A percentile compares a stretch with the other conserved stretches of the same genome.
Evolutionary conservation across 2,888 invertebrate species (phyloP).

Genomic region (Isoperla grammatica): DNA sequence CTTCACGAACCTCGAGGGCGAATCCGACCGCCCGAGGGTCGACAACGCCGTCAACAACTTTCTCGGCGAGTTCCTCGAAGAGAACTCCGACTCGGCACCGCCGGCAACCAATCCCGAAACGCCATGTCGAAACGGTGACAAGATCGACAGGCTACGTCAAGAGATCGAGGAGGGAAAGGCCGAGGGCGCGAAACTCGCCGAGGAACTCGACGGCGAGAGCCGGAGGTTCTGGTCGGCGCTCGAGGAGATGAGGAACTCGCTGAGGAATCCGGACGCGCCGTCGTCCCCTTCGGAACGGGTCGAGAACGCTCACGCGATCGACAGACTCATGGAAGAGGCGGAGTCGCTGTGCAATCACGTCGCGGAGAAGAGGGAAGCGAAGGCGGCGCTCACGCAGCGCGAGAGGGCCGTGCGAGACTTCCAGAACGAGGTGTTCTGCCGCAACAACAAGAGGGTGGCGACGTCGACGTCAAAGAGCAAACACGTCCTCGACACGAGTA

Average conservation of each 20-base stretch:
- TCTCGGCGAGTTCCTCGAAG: not conserved
- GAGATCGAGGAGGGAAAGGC: not conserved
- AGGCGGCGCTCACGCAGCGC: not conserved
- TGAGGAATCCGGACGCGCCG: no score
- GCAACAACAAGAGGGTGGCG: conserved; percentile 10
- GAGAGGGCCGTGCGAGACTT: conserved; percentile 14
- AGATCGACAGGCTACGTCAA: not conserved
- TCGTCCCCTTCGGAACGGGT: no score
- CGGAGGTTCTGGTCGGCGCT: no score
- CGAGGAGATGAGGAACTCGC: no score
- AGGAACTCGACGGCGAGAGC: no score
- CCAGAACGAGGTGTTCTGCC: conserved; percentile 5
- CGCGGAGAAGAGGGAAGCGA: not conserved
- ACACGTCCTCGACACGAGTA: not conserved
- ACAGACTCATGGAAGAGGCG: no score
- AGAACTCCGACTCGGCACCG: not conserved
- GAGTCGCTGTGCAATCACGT: no score
- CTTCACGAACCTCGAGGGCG: not conserved
- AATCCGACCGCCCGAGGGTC: not conserved
- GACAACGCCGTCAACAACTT: not conserved
- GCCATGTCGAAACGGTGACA: not conserved
- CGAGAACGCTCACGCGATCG: no score
- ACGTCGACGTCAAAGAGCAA: not conserved
- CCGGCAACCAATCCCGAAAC: not conserved
- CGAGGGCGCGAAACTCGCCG: no score